A percentile compares a stretch with the other conserved stretches of the same genome.
These are phyloP conservation scores for Porphyrio hochstetteri DNA, from an alignment of 2,113 vertebrate genomes.

Conservation along the genomic window DNA sequence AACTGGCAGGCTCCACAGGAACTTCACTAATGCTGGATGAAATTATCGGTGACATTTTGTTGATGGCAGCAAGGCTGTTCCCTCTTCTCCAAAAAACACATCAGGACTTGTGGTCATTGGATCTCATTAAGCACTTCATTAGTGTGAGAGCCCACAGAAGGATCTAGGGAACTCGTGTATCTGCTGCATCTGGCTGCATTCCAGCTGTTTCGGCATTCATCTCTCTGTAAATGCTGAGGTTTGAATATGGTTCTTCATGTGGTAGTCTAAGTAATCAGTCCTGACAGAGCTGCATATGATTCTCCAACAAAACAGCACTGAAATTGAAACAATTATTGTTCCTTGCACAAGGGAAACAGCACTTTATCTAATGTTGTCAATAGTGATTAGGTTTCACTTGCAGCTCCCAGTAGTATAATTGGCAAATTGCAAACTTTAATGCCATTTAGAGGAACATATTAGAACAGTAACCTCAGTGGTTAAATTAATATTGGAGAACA, in stretches of 20 bases:
- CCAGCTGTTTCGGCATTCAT: not conserved
- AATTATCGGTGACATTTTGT: not conserved
- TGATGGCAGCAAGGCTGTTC: not conserved
- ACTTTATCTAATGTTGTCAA: constrained; percentile 59
- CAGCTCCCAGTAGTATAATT: constrained; percentile 36
- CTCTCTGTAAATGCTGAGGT: not conserved
- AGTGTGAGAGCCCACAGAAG: not conserved
- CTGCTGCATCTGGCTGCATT: not conserved
- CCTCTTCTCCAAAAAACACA: not conserved
- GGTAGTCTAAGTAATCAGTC: constrained; percentile 44
- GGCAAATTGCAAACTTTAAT: constrained; percentile 59
- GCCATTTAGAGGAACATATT: constrained; percentile 58
- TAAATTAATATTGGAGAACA: constrained; percentile 15
- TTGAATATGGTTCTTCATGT: constrained; percentile 18
- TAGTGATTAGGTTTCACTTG: constrained; percentile 66
- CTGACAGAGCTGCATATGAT: constrained; percentile 57
- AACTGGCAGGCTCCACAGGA: not conserved
- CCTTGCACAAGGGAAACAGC: constrained; percentile 43
- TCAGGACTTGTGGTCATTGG: not conserved
- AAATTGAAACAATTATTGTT: constrained; percentile 56
- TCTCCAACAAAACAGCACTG: constrained; percentile 27
- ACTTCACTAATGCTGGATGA: not conserved
- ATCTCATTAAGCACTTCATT: not conserved
- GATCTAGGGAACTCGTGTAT: accelerated
- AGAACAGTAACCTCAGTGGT: constrained; percentile 13